Evolutionary conservation across 2,797 vertebrate genomes (phyloP), one percentile per base, ranked within the genome.

Genomic region (Halcyon badia): DNA sequence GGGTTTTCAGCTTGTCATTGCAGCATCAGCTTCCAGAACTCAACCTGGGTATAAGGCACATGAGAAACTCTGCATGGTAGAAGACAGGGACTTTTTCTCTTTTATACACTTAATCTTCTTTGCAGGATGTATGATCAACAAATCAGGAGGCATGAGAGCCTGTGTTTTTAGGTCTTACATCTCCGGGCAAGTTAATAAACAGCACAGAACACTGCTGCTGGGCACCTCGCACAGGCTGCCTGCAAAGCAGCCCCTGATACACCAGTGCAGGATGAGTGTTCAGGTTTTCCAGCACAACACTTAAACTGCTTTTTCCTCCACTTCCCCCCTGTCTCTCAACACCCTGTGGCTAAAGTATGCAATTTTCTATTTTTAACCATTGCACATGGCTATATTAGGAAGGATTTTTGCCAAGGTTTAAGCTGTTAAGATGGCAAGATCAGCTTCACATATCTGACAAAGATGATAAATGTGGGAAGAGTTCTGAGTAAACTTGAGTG

Each of bases 211-310:
- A 0, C 22, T 1, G 54, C 19, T 16, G 17, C 70, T 25, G 33
- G 1, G 24, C 42, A 9, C 35, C 48, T 28, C 2, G 3, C 1
- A 0, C 41, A 2, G 54, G 44, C 39, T 28, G 51, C 69, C 37
- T 5, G 22, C 48, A 11, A 17, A 22, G 39, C 51, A 21, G 56
- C 46, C 24, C 39, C 42, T 3, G 11, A 24, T 2, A 18, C 25
- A n/a, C 13, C 60, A 2, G 0, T 3, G 41, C 35, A 60, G 35
- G 30, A 24, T 5, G 10, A 9, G 31, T 0, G 1, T 8, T 71
- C 18, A 24, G 21, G 21, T 51, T 65, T 31, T 31, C 26, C 54
- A 62, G 37, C 42, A 24, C 44, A 8, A 11, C 66, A 41, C n/a
- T 44, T 44, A 14, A 72, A 61, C 11, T 9, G 25, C 42, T 35